These are phyloP conservation scores for Raillietiella orientalis DNA, from an alignment of 2,888 invertebrate genomes.

Conservation along the genomic window DNA sequence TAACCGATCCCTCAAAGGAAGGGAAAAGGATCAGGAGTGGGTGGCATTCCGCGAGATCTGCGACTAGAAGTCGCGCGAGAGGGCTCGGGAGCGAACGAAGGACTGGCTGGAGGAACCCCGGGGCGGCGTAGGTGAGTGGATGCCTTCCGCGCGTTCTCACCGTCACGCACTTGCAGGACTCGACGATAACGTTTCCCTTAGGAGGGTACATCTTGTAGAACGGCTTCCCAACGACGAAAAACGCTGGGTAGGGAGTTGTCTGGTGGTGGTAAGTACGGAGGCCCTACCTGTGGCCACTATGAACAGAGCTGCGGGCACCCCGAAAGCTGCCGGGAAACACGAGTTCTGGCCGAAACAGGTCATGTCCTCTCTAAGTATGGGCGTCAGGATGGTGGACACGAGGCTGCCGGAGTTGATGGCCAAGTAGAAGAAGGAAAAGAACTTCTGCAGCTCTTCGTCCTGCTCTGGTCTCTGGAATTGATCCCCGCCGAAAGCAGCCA, in stretches of 20 bases:
- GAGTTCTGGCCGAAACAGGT: constrained; percentile 37
- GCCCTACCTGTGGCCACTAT: constrained; percentile 36
- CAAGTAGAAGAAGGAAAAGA: constrained; percentile 83
- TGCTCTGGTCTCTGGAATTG: constrained; percentile 57
- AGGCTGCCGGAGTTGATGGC: constrained; percentile 63
- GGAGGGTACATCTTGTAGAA: constrained; percentile 43
- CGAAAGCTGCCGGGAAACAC: constrained; percentile 59
- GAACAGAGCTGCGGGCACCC: constrained; percentile 63
- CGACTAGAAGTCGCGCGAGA: no score
- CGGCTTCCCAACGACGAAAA: constrained; percentile 44
- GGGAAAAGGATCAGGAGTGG: no score
- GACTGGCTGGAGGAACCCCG: neutral
- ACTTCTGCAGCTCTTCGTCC: constrained; percentile 36
- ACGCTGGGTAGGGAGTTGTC: no score
- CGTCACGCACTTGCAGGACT: constrained; percentile 35
- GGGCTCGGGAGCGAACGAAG: no score
- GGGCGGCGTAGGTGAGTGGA: constrained; percentile 2
- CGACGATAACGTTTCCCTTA: constrained; percentile 44
- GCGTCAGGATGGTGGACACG: constrained; percentile 57
- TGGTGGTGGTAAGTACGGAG: no score
- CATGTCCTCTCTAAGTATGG: constrained; percentile 43
- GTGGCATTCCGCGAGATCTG: no score
- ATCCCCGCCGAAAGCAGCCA: constrained; percentile 79
- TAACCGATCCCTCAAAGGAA: no score
- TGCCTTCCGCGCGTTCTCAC: constrained; percentile 19